Conservation (phyloP, 2,888 invertebrate genomes). For the Scaptomyza tumidula region DNA sequence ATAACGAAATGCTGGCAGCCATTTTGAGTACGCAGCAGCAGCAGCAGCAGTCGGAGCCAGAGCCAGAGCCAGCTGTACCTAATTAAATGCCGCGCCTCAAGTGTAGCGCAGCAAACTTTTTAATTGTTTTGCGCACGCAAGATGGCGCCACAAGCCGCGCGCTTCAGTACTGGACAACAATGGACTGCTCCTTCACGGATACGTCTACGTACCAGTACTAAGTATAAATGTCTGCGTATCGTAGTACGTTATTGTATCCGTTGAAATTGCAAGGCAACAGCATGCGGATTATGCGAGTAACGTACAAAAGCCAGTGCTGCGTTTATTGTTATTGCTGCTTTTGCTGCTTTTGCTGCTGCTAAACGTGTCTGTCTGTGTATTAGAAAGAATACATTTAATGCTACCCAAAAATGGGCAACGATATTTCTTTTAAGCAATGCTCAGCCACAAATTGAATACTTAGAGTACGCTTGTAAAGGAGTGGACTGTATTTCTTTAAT, state of each 20-base stretch:
- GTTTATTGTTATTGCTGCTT: conserved; percentile 48
- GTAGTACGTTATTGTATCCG: not conserved
- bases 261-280: conserved; percentile 16
- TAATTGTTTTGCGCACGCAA: conserved; percentile 73
- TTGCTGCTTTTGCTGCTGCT: not conserved
- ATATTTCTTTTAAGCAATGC: conserved; percentile 1
- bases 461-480: not conserved
- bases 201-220: conserved; percentile 7
- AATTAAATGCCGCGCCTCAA: conserved; percentile 67
- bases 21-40: conserved; percentile 42
- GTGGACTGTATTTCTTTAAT: not conserved
- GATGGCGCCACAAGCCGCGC: conserved; percentile 65
- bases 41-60: too few relatives aligned
- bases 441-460: not conserved
- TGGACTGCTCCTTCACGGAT: conserved; percentile 33
- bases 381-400: conserved; percentile 22
- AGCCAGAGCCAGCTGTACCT: conserved; percentile 59
- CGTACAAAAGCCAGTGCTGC: conserved; percentile 33
- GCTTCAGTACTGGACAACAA: conserved; percentile 43
- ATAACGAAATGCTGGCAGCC: conserved; percentile 63
- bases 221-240: conserved; percentile 6
- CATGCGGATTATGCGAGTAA: conserved; percentile 39
- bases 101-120: conserved; percentile 73
- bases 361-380: conserved; percentile 8
- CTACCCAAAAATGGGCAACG: conserved; percentile 18